Conservation (phyloP, 2,113 vertebrate species). For the Phrynosoma blainvillii region DNA sequence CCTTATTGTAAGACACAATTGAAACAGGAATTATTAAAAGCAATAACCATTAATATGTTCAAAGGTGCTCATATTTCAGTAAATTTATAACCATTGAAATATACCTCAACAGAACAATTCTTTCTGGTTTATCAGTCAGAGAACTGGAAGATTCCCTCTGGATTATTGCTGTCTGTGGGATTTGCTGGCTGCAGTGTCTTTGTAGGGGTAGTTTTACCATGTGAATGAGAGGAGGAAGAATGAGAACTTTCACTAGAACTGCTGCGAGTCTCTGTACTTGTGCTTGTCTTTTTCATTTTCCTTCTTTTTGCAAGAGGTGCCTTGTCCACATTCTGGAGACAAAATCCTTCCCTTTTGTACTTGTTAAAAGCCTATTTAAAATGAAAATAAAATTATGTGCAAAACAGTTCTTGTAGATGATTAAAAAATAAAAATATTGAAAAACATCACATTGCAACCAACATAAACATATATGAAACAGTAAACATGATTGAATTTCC, state of each 20-base stretch:
- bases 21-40: slow-evolving; percentile 60
- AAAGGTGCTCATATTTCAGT: slow-evolving; percentile 12
- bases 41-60: slow-evolving; percentile 29
- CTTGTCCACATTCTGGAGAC: slow-evolving; percentile 95
- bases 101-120: slow-evolving; percentile 7
- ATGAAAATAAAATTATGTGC: slow-evolving; percentile 23
- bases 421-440: not conserved
- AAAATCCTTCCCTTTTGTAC: slow-evolving; percentile 97
- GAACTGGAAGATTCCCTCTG: slow-evolving; percentile 81
- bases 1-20: slow-evolving; percentile 66
- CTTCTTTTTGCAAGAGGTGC: slow-evolving; percentile 92
- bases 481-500: not conserved
- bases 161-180: slow-evolving; percentile 72
- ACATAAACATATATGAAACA: not conserved
- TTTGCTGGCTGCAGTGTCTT: slow-evolving; percentile 76
- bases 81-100: not conserved
- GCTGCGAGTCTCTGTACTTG: slow-evolving; percentile 97
- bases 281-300: slow-evolving; percentile 99
- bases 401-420: slow-evolving; percentile 28
- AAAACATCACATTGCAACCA: not conserved
- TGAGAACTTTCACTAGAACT: slow-evolving; percentile 97
- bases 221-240: slow-evolving; percentile 92
- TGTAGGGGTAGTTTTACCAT: slow-evolving; percentile 85
- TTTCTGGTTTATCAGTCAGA: slow-evolving; percentile 72
- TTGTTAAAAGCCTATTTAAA: slow-evolving; percentile 93